phyloP scores from a whole-genome alignment of 2,888 invertebrate genomes.

The Noctua janthe region DNA sequence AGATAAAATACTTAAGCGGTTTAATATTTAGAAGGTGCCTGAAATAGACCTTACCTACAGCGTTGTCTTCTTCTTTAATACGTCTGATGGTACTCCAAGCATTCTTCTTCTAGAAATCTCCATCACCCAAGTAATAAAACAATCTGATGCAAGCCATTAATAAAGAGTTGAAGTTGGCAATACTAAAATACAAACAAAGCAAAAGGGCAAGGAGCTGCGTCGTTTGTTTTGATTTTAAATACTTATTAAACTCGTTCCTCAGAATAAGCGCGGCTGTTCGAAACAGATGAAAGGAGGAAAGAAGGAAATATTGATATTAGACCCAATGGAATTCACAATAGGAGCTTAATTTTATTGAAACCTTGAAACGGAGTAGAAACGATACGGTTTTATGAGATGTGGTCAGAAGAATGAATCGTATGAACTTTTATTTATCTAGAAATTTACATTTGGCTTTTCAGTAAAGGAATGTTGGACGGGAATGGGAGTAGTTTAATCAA shows the following conservation, averaged over 20 bases:
- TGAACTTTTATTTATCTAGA: constrained; percentile 61
- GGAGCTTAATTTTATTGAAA: constrained; percentile 66
- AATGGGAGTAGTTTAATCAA: not conserved
- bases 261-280: constrained; percentile 54
- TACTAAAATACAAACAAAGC: not conserved
- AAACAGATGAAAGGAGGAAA: constrained; percentile 63
- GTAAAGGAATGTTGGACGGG: constrained; percentile 11
- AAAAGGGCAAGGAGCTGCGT: not conserved
- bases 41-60: not conserved
- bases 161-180: not conserved
- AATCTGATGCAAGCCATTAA: not conserved
- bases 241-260: constrained; percentile 54
- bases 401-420: constrained; percentile 58
- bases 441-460: constrained; percentile 53
- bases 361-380: constrained; percentile 57
- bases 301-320: constrained; percentile 70
- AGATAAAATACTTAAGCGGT: not conserved
- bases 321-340: constrained; percentile 71
- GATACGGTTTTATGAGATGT: constrained; percentile 68
- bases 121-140: not conserved
- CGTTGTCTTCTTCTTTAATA: not conserved
- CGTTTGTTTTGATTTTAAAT: not conserved
- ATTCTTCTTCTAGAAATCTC: not conserved
- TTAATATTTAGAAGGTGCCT: not conserved
- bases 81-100: not conserved